Evolutionary conservation across 2,113 vertebrate species (phyloP).

Genomic region (Daphoenositta chrysoptera): DNA sequence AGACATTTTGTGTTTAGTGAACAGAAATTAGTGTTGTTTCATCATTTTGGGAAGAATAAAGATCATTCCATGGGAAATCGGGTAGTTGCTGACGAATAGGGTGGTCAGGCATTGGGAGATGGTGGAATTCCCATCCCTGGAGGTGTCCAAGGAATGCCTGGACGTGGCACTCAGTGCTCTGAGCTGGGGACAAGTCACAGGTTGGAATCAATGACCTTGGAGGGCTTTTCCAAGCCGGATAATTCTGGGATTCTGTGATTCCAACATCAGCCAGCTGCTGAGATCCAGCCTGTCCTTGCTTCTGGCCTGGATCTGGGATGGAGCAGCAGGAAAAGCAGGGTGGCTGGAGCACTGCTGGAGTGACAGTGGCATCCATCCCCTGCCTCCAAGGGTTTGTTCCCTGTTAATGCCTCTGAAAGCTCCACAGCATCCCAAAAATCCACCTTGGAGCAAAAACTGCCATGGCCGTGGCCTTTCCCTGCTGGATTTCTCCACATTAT

Average conservation of each 20-base stretch:
- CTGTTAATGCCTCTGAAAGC: not conserved
- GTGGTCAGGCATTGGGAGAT: not conserved
- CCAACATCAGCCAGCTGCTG: not conserved
- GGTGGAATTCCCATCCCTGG: not conserved
- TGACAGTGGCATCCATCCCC: not conserved
- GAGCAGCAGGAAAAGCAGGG: not conserved
- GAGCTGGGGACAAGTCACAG: not conserved
- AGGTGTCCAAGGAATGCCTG: not conserved
- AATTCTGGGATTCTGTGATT: not conserved
- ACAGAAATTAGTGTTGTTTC: not conserved
- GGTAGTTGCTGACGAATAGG: not conserved
- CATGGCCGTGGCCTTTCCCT: too few relatives aligned
- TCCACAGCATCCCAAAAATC: not conserved
- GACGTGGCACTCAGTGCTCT: not conserved
- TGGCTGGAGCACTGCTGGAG: not conserved
- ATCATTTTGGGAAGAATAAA: not conserved
- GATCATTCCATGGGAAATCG: not conserved
- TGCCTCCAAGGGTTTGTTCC: not conserved
- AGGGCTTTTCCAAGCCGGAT: not conserved
- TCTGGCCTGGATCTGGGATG: not conserved
- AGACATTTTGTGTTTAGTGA: accelerated
- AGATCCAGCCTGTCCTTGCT: not conserved
- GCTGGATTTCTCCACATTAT: too few relatives aligned
- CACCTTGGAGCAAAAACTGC: not conserved
- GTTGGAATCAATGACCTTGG: not conserved